Evolutionary conservation across 2,888 invertebrate genomes (phyloP).

Genomic region (Dromius quadrimaculatus): DNA sequence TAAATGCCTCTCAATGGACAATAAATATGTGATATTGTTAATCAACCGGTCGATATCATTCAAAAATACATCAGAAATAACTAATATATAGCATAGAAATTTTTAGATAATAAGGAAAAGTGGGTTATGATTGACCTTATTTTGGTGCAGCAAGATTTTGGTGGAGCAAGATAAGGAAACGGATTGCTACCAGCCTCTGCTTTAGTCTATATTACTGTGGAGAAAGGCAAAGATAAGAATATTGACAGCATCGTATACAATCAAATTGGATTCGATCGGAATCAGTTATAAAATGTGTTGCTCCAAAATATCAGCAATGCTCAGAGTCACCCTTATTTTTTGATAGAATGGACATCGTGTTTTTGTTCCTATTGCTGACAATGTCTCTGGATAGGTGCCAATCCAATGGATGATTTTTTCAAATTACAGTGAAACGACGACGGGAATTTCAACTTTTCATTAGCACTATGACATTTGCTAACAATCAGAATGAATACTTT

Average conservation of each 20-base stretch:
- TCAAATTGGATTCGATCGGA: background rate
- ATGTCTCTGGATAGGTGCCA: constrained; percentile 11
- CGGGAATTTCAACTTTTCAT: background rate
- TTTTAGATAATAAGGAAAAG: too few species aligned
- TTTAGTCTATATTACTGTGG: too few species aligned
- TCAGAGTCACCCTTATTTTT: constrained; percentile 8
- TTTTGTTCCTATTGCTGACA: constrained; percentile 16
- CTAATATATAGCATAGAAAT: too few species aligned
- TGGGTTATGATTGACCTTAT: too few species aligned
- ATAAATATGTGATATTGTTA: too few species aligned
- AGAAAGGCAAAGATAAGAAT: background rate
- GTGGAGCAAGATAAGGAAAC: too few species aligned
- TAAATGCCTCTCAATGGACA: too few species aligned
- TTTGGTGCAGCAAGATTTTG: too few species aligned
- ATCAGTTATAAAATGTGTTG: constrained; percentile 18
- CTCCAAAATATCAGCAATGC: constrained; percentile 13
- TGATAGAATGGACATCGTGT: constrained; percentile 1
- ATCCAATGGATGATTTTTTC: background rate
- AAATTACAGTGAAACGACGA: background rate
- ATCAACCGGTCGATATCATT: too few species aligned
- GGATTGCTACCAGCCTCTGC: too few species aligned
- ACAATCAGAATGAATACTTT: background rate
- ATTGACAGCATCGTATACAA: constrained; percentile 8
- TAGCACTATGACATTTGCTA: background rate
- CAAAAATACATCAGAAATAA: too few species aligned